Evolutionary conservation across 1,140 invertebrate species (phyloP), one percentile per base, ranked within the genome.

Genomic region (Calephelis virginiensis): DNA sequence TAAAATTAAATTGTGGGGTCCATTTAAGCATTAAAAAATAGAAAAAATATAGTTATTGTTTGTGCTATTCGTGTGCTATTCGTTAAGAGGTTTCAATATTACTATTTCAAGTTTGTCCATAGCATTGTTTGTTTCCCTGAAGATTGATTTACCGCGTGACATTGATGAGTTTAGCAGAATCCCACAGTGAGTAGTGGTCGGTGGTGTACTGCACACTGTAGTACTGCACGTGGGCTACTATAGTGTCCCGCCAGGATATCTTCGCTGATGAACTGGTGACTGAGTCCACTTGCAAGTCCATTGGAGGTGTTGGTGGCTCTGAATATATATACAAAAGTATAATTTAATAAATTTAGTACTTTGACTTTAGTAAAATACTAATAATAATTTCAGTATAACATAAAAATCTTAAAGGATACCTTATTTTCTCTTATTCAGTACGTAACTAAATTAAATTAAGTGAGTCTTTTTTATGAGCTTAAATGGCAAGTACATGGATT

Each of bases 301-400:
- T 63, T 0, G 91, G 91, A 9, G 88, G 83, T 0, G 84, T 87
- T 12, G 91, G 91, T 2, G 91, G 91, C 60, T 92, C 91, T 92
- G 77, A 6, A 78, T 79, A 53, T 38, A 53, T 38, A 46, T 53
- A 65, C 38, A 62, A 28, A 64, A 11, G 10, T 45, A 14, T 11
- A 61, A 45, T 64, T 1, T 59, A 10, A 48, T 28, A 28, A 28
- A 28, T 28, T 28, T 28, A 3, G 28, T 28, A 28, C 28, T 28
- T 28, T 28, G 2, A 28, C 28, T 28, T 28, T 3, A 28, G 28
- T n/a, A n/a, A n/a, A n/a, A n/a, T n/a, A n/a, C n/a, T n/a, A 4
- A 28, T 28, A 28, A 28, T 28, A 28, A 28, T 28, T 28, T 28
- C 28, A n/a, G n/a, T n/a, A n/a, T n/a, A n/a, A n/a, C n/a, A n/a